phyloP scores from a whole-genome alignment of 1,140 invertebrate genomes.

The Drosophila ficusphila region DNA sequence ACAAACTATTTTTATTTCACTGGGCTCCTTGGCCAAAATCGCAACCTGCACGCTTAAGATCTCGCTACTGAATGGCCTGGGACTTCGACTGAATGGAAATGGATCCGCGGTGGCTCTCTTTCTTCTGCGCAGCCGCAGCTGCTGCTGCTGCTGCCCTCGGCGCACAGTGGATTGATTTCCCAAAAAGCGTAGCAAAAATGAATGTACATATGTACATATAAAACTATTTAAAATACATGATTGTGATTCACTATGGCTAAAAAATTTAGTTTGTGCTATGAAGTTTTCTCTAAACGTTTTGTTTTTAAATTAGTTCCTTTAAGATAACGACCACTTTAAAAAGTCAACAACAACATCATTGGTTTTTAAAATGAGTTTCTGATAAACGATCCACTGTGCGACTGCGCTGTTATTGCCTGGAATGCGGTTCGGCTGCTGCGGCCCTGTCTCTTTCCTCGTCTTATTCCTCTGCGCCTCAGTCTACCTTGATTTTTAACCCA shows the following conservation, averaged over 20 bases:
- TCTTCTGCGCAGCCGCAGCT: conserved; percentile 10
- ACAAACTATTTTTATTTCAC: conserved; percentile 21
- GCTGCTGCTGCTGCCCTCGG: conserved; percentile 7
- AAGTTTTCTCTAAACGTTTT: too few species aligned
- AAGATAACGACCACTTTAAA: too few species aligned
- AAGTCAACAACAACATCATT: too few species aligned
- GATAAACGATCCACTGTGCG: not conserved
- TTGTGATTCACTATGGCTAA: too few species aligned
- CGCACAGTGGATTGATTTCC: not conserved
- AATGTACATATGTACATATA: too few species aligned
- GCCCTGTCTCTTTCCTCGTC: conserved; percentile 24
- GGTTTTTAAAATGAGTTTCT: not conserved
- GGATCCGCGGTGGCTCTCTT: conserved; percentile 27
- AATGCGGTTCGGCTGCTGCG: conserved; percentile 40
- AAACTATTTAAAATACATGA: too few species aligned
- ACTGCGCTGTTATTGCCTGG: conserved; percentile 12
- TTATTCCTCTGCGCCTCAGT: conserved; percentile 9
- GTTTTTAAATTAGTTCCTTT: too few species aligned
- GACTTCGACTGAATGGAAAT: conserved; percentile 2
- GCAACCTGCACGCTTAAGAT: conserved; percentile 61
- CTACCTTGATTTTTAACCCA: conserved; percentile 67
- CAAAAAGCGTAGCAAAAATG: not conserved
- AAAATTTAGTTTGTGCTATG: too few species aligned
- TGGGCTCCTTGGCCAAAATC: conserved; percentile 6
- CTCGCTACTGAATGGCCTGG: conserved; percentile 40